Conservation (phyloP, 2,113 vertebrate species). For the Amphilophus citrinellus region DNA sequence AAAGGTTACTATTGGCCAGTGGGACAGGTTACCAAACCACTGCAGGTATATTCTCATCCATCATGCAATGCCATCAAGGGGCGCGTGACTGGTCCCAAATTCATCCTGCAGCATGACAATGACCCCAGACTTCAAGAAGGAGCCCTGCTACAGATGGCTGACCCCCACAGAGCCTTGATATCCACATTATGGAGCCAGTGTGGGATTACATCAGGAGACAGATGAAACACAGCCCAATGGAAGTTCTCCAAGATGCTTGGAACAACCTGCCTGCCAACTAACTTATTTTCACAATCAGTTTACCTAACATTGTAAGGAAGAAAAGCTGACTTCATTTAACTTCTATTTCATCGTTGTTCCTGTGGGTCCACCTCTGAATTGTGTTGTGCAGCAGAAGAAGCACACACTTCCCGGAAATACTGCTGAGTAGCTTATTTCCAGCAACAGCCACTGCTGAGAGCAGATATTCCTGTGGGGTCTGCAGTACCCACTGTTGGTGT, state of each 20-base stretch:
- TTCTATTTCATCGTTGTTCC: background rate
- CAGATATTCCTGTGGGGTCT: background rate
- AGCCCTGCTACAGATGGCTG: background rate
- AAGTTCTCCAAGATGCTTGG: background rate
- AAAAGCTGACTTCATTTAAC: constrained; percentile 3
- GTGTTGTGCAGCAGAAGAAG: background rate
- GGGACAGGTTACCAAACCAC: background rate
- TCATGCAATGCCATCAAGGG: background rate
- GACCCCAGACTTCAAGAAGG: background rate
- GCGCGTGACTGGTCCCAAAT: background rate
- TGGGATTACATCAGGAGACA: background rate
- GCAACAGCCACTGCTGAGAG: background rate
- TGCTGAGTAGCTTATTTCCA: background rate
- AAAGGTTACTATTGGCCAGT: background rate
- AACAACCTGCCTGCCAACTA: background rate
- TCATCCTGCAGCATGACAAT: background rate
- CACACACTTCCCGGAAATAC: background rate
- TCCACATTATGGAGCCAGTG: background rate
- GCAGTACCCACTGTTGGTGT: background rate
- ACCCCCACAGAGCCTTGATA: constrained; percentile 2
- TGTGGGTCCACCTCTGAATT: background rate
- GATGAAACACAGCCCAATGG: background rate
- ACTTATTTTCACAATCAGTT: background rate
- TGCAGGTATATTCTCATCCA: background rate
- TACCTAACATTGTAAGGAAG: background rate